Conservation (phyloP, 2,113 vertebrate genomes). For the Fukomys damarensis region DNA sequence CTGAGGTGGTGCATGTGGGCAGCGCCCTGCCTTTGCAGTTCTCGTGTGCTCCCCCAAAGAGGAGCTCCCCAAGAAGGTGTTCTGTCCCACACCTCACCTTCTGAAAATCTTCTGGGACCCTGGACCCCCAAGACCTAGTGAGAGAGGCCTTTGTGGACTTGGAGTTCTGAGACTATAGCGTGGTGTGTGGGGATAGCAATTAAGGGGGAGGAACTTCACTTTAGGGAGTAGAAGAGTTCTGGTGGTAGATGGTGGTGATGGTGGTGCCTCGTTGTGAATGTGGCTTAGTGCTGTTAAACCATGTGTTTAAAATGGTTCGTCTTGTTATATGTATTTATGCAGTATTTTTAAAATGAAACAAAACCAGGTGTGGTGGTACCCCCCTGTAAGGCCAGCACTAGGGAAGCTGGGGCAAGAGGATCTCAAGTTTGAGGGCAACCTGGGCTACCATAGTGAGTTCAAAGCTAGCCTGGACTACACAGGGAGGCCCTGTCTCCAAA, state of each 20-base stretch:
- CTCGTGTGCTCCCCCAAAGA: neutral
- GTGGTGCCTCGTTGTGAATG: fast-evolving
- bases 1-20: neutral
- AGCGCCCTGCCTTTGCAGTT: neutral
- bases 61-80: neutral
- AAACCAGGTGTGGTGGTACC: neutral
- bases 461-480: neutral
- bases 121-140: neutral
- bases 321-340: fast-evolving
- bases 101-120: neutral
- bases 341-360: neutral
- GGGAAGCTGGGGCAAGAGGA: neutral
- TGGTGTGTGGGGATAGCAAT: fast-evolving
- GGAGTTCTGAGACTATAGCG: neutral
- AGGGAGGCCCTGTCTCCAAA: neutral
- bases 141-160: fast-evolving
- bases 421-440: neutral
- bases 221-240: fast-evolving
- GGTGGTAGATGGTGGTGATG: neutral
- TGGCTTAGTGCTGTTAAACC: fast-evolving
- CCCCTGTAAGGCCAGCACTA: neutral
- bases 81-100: neutral
- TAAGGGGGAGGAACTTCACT: neutral
- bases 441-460: neutral
- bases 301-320: fast-evolving